Evolutionary conservation across 1,140 invertebrate species (phyloP), one percentile per base, ranked within the genome.

Genomic region (Drosophila sucinea): DNA sequence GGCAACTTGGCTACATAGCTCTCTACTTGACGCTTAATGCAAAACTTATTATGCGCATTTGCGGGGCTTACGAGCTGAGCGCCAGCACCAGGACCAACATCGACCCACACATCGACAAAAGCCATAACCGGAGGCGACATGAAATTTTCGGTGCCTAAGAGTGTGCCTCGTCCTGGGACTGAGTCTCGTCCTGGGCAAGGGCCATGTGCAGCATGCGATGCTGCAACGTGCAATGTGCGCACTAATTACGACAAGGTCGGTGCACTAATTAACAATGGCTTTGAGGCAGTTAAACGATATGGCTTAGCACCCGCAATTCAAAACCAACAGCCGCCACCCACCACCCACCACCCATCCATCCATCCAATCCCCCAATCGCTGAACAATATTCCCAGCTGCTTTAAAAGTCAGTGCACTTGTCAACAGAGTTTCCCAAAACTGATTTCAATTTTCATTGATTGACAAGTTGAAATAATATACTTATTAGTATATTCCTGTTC

Each of bases 261-360:
- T 84, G 81, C 81, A 86, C 81, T 84, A 84, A 84, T 85, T 84
- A 84, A 84, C 81, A 84, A 86, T 84, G 67, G 81, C 82, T 85
- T 81, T 85, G 67, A 84, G 81, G 78, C 81, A 81, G 78, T 76
- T 81, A 74, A 84, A 71, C 77, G 81, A 77, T 76, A 84, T 67
- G 80, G 29, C 65, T 66, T 62, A 56, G 54, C 54, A 56, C 54
- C 11, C 27, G 17, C 27, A 57, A 57, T 32, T 32, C 60, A 65
- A 54, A 55, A 54, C 25, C 55, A 69, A 41, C 23, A 41, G 40
- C 11, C 11, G 4, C n/a, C 40, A 41, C 40, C 35, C 10, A 10
- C 38, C 3, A 40, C 3, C 7, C 38, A 40, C 38, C 38, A 40
- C 38, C 8, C 7, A 4, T 5, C 5, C 4, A 1, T n/a, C 11